Evolutionary conservation across 2,113 vertebrate species (phyloP), one percentile per base, ranked within the genome.

Genomic region (Trogon melanurus): DNA sequence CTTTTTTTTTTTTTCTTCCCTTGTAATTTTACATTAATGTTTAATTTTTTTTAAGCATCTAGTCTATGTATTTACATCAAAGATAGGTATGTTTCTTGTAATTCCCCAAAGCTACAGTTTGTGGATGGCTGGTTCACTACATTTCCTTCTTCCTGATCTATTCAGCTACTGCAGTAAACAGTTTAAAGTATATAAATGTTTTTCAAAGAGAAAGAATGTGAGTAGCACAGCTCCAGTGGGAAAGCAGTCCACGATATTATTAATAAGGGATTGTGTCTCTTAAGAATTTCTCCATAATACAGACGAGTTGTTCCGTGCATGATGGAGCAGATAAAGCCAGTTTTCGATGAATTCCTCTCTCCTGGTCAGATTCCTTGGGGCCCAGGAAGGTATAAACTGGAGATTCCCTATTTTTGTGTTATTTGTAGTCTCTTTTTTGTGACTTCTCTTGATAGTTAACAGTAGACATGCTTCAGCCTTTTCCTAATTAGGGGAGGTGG

Each of bases 171-270:
- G 47, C 34, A 54, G 51, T 64, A 78, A 80, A 67, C 53, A 74
- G 44, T 79, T 88, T 54, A 60, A 93, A 92, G 90, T 64, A 84
- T 11, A 88, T 19, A 66, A 92, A 70, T 88, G 47, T 27, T 91
- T 96, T 38, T 58, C 38, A 80, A 86, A 66, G 30, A 44, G 60
- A 66, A 76, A 80, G 88, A 94, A 86, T 78, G 71, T 1, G 2
- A 88, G 64, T 71, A 88, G 27, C 44, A 60, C 72, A 86, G 69
- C 32, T 86, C 18, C 65, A 71, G 60, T 67, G 76, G 72, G 65
- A 94, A 56, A 74, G 86, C 27, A 71, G 76, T 84, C 56, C 34
- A 21, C 5, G 5, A 20, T 80, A 78, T 67, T 85, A 29, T 34
- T 92, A 84, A 58, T 72, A 82, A 56, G 34, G 51, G 44, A 44